Conservation (phyloP, 2,888 invertebrate genomes). For the Diaperis boleti region DNA sequence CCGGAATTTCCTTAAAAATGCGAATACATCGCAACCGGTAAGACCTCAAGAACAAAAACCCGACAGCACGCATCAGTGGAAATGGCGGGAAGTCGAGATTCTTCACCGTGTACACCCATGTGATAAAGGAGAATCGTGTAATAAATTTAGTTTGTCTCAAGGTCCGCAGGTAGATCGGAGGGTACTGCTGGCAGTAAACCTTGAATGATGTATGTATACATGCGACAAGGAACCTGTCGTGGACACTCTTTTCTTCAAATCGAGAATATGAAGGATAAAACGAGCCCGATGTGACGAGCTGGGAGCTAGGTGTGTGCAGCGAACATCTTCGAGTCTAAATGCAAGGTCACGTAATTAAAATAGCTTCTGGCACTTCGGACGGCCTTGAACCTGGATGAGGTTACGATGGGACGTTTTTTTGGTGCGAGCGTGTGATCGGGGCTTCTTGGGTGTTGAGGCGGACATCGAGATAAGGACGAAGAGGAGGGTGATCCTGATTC, state of each 20-base stretch:
- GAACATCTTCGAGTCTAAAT: constrained; percentile 43
- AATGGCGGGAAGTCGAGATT: constrained; percentile 36
- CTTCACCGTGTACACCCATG: constrained; percentile 34
- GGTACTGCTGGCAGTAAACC: constrained; percentile 54
- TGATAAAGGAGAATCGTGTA: constrained; percentile 36
- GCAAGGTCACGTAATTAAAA: constrained; percentile 55
- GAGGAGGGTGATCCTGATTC: no score
- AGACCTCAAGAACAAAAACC: constrained; percentile 13
- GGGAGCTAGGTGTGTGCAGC: constrained; percentile 2
- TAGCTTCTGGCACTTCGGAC: constrained; percentile 50
- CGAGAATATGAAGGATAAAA: constrained; percentile 33
- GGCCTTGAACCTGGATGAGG: constrained; percentile 53
- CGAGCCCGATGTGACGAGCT: constrained; percentile 6
- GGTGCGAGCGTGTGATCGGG: background rate
- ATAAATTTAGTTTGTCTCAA: constrained; percentile 56
- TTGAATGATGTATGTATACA: constrained; percentile 52
- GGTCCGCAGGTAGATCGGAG: constrained; percentile 53
- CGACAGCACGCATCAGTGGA: constrained; percentile 26
- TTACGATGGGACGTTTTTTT: constrained; percentile 34
- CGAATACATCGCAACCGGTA: constrained; percentile 4
- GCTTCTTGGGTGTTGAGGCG: no score
- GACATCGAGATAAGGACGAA: no score
- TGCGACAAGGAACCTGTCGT: constrained; percentile 34
- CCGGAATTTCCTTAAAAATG: no score
- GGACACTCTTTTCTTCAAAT: constrained; percentile 23